These are phyloP conservation scores for Metalampra italica DNA, from an alignment of 2,888 invertebrate genomes.

Conservation along the genomic window DNA sequence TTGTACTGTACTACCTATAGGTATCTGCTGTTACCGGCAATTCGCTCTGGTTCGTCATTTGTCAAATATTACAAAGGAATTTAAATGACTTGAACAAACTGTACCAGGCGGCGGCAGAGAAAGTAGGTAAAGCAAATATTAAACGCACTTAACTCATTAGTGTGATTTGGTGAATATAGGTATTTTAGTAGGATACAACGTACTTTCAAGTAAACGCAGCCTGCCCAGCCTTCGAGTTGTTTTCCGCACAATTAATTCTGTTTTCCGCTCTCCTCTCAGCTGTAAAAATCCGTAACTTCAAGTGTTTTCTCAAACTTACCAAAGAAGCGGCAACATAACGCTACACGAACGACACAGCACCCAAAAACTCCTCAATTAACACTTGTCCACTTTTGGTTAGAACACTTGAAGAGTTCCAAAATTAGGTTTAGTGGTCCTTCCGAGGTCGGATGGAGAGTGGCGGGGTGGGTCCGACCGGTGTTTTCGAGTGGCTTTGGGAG, in stretches of 20 bases:
- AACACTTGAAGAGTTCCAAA: not conserved
- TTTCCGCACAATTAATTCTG: slow-evolving; percentile 1
- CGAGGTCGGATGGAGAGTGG: not conserved
- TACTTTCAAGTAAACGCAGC: not conserved
- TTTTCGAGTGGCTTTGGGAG: slow-evolving; percentile 7
- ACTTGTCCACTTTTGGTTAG: not conserved
- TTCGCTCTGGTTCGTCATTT: no score
- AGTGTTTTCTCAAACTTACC: slow-evolving; percentile 6
- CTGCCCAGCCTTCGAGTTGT: not conserved
- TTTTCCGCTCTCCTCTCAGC: not conserved
- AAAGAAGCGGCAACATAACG: slow-evolving; percentile 2
- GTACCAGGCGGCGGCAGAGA: not conserved
- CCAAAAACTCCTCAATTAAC: not conserved
- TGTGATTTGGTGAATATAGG: not conserved
- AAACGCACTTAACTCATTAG: no score
- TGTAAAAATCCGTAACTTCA: not conserved
- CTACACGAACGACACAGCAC: slow-evolving; percentile 7
- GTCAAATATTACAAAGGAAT: no score
- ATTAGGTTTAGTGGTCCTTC: not conserved
- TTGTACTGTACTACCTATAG: no score
- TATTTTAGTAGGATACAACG: not conserved
- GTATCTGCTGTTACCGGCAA: no score
- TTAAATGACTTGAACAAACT: no score
- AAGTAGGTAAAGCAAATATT: no score
- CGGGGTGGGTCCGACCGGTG: not conserved